A percentile compares a stretch with the other conserved stretches of the same genome.
These are phyloP conservation scores for Paracanthobrama guichenoti DNA, from an alignment of 2,113 vertebrate genomes.

Conservation along the genomic window DNA sequence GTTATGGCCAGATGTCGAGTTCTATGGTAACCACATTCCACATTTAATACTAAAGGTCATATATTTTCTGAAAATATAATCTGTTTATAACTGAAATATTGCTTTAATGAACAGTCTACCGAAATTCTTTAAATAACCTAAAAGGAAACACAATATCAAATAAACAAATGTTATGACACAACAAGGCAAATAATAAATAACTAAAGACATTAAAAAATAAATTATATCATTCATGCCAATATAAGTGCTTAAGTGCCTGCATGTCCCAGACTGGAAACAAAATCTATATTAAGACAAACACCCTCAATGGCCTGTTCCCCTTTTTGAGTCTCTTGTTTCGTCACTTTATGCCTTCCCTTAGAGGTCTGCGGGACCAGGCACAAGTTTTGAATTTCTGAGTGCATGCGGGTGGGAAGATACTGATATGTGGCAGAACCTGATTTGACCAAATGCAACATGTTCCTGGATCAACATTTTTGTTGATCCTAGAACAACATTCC, in stretches of 20 bases:
- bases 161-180: background rate
- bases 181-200: slow-evolving; percentile 24
- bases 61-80: slow-evolving; percentile 2
- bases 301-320: background rate
- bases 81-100: background rate
- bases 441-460: too few species aligned
- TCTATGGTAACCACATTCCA: slow-evolving; percentile 13
- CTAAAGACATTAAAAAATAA: slow-evolving; percentile 27
- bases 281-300: background rate
- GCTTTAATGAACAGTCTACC: slow-evolving; percentile 13
- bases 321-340: background rate
- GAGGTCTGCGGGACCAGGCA: too few species aligned
- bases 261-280: background rate
- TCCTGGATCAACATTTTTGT: too few species aligned
- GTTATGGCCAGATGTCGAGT: background rate
- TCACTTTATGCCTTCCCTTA: background rate
- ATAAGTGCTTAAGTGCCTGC: slow-evolving; percentile 18
- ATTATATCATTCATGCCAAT: slow-evolving; percentile 14
- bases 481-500: too few species aligned
- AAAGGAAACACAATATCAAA: background rate
- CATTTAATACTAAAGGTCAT: slow-evolving; percentile 7
- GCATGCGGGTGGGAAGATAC: too few species aligned
- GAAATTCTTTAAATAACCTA: background rate
- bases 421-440: too few species aligned
- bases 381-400: too few species aligned